These are phyloP conservation scores for Galerucella calmariensis DNA, from an alignment of 2,888 invertebrate species.

Conservation along the genomic window DNA sequence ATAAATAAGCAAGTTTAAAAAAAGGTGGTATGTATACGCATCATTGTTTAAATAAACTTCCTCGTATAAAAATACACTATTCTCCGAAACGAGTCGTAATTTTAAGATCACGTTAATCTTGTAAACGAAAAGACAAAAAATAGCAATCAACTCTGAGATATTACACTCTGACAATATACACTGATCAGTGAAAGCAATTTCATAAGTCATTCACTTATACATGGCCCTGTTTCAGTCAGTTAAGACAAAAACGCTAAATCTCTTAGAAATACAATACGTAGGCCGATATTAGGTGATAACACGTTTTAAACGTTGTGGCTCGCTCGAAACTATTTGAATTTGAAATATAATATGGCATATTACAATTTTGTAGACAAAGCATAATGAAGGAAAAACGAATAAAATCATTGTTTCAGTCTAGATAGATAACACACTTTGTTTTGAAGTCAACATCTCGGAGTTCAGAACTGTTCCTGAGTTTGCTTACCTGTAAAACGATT, in stretches of 20 bases:
- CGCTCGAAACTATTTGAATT: slow-evolving; percentile 11
- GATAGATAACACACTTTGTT: too few species aligned
- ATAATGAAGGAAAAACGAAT: not conserved
- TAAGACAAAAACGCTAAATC: not conserved
- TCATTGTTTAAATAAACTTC: not conserved
- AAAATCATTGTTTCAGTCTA: not conserved
- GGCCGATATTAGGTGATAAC: not conserved
- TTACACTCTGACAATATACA: not conserved
- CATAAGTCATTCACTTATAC: not conserved
- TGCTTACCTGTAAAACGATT: too few species aligned
- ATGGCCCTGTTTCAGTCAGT: not conserved
- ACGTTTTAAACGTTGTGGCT: not conserved
- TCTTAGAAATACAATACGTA: slow-evolving; percentile 9
- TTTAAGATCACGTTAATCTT: not conserved
- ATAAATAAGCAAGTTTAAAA: not conserved
- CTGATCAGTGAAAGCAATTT: slow-evolving; percentile 3
- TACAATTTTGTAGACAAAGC: not conserved
- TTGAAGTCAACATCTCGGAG: too few species aligned
- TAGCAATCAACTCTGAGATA: not conserved
- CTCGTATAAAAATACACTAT: not conserved
- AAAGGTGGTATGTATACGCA: not conserved
- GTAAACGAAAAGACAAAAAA: slow-evolving; percentile 9
- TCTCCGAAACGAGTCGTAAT: slow-evolving; percentile 1
- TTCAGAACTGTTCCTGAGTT: too few species aligned
- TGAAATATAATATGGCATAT: slow-evolving; percentile 9